A percentile compares a stretch with the other conserved stretches of the same genome.
Conservation (phyloP, 2,888 invertebrate species). For the Lapara coniferarum region DNA sequence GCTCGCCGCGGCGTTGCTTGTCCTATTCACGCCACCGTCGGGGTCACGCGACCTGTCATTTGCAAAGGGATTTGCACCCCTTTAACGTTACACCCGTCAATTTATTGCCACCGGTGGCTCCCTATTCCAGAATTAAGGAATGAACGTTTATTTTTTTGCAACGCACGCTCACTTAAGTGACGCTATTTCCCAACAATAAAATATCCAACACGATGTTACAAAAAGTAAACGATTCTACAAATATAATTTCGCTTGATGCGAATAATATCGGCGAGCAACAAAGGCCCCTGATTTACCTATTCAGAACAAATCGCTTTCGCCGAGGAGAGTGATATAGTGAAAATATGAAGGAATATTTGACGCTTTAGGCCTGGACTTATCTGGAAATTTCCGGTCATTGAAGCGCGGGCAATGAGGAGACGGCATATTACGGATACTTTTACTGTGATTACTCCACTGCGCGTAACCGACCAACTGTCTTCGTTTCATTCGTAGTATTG, state of each 20-base stretch:
- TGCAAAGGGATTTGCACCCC: constrained; percentile 70
- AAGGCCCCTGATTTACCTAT: constrained; percentile 54
- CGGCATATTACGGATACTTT: constrained; percentile 54
- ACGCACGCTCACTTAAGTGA: constrained; percentile 32
- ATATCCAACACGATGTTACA: constrained; percentile 37
- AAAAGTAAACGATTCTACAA: constrained; percentile 39
- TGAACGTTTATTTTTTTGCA: constrained; percentile 48
- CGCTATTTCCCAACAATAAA: constrained; percentile 23
- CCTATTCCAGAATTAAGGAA: constrained; percentile 47
- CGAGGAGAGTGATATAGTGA: constrained; percentile 51
- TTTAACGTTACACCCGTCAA: constrained; percentile 66
- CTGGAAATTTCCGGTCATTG: constrained; percentile 70
- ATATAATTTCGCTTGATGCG: constrained; percentile 41
- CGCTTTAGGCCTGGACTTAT: constrained; percentile 64
- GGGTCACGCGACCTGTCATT: constrained; percentile 71
- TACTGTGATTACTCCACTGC: constrained; percentile 22
- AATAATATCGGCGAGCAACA: constrained; percentile 49
- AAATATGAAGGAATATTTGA: constrained; percentile 54
- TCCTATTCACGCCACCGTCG: constrained; percentile 44
- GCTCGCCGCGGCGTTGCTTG: constrained; percentile 33
- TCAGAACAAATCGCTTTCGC: constrained; percentile 47
- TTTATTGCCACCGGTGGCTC: constrained; percentile 59
- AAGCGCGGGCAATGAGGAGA: constrained; percentile 55
- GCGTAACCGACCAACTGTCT: constrained; percentile 19
- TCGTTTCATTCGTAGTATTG: background rate